phyloP scores from a whole-genome alignment of 2,797 vertebrate species.

The Gymnoscopelus microlampas region DNA sequence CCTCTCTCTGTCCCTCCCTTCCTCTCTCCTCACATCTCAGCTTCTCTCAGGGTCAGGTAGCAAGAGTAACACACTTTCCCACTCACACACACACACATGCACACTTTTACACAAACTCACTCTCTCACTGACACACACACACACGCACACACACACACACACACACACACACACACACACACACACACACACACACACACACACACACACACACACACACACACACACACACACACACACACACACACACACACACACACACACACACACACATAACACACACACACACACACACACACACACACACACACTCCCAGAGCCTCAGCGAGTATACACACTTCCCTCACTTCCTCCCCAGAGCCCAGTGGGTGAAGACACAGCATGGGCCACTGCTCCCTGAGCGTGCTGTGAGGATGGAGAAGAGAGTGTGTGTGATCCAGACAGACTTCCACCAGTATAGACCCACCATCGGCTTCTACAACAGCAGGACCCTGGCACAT shows the following conservation, averaged over 20 bases:
- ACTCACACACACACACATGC: slow-evolving; percentile 23
- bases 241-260: slow-evolving; percentile 22
- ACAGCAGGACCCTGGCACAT: slow-evolving; percentile 69
- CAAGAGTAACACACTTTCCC: slow-evolving; percentile 62
- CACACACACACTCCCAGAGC: slow-evolving; percentile 28
- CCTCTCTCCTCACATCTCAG: slow-evolving; percentile 18
- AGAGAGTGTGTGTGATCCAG: slow-evolving; percentile 87
- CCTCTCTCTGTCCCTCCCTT: slow-evolving; percentile 29
- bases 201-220: slow-evolving; percentile 3
- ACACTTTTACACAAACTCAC: slow-evolving; percentile 5
- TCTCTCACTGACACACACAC: slow-evolving; percentile 1
- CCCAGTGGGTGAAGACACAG: slow-evolving; percentile 71
- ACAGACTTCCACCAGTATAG: slow-evolving; percentile 87
- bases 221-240: slow-evolving; percentile 2
- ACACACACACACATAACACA: slow-evolving; percentile 15
- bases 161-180: slow-evolving; percentile 10
- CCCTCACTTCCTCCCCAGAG: slow-evolving; percentile 67
- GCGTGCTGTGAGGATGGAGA: slow-evolving; percentile 83
- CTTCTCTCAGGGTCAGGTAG: slow-evolving; percentile 78
- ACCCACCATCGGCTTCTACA: slow-evolving; percentile 64
- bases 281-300: slow-evolving; percentile 9
- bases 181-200: not conserved
- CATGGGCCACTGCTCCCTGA: slow-evolving; percentile 69
- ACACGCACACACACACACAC: slow-evolving; percentile 21
- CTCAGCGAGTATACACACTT: slow-evolving; percentile 11